A percentile compares a stretch with the other conserved stretches of the same genome.
Conservation (phyloP, 2,113 vertebrate genomes). For the Chionis minor region DNA sequence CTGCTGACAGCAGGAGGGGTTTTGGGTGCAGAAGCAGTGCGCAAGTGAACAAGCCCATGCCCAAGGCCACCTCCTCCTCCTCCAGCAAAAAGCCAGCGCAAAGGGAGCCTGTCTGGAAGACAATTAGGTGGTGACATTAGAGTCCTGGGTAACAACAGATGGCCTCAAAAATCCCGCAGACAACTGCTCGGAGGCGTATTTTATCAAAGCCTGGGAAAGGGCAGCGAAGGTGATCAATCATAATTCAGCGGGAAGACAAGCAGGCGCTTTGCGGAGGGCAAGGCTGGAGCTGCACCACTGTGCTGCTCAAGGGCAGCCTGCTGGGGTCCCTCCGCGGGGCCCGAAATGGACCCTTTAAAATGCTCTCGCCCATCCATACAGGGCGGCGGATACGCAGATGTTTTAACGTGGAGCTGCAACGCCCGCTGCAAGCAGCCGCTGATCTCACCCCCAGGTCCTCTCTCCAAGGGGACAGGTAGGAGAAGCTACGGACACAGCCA, state of each 20-base stretch:
- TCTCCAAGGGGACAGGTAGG: not conserved
- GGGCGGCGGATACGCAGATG: fast-evolving
- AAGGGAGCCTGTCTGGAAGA: not conserved
- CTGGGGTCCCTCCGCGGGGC: not conserved
- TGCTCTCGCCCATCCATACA: not conserved
- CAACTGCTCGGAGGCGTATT: not conserved
- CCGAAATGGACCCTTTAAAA: not conserved
- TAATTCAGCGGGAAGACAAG: not conserved
- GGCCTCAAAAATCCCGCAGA: not conserved
- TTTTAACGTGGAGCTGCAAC: not conserved
- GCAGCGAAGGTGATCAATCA: not conserved
- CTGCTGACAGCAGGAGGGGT: fast-evolving
- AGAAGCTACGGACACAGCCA: not conserved
- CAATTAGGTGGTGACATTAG: not conserved
- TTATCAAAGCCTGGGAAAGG: conserved; percentile 14
- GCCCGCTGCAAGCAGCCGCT: not conserved
- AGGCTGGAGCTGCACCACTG: not conserved
- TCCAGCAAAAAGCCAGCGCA: not conserved
- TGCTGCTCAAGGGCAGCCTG: not conserved
- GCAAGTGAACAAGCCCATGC: not conserved
- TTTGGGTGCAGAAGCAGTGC: fast-evolving
- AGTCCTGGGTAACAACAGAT: not conserved
- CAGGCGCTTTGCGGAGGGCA: not conserved
- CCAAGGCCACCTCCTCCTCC: not conserved
- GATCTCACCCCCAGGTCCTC: not conserved